Evolutionary conservation across 1,140 invertebrate genomes (phyloP).

Genomic region (Pachypeltis micranthus): DNA sequence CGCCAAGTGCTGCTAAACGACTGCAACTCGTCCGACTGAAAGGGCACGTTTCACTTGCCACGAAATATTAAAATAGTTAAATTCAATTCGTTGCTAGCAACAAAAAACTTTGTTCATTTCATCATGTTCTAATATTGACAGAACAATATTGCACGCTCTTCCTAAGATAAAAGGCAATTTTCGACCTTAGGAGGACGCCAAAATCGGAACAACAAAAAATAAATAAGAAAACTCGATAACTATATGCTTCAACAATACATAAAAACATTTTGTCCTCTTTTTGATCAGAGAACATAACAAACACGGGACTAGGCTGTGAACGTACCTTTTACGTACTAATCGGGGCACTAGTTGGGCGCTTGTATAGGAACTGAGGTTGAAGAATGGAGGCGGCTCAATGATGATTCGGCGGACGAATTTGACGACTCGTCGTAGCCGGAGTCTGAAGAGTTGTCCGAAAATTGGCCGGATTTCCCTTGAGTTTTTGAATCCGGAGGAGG

Average conservation of each 20-base stretch:
- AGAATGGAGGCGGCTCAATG: not conserved
- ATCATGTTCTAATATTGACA: no score
- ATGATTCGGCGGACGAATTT: conserved; percentile 33
- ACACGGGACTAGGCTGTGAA: conserved; percentile 7
- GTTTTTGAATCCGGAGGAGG: conserved; percentile 29
- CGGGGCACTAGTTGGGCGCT: conserved; percentile 5
- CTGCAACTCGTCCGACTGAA: no score
- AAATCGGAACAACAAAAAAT: no score
- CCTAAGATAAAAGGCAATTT: not conserved
- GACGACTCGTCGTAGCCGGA: conserved; percentile 51
- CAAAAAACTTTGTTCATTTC: no score
- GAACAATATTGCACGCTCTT: conserved; percentile 3
- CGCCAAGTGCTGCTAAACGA: no score
- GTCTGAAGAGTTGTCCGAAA: conserved; percentile 48
- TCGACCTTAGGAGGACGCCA: not conserved
- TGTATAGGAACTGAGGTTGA: conserved; percentile 12
- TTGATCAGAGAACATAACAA: conserved; percentile 5
- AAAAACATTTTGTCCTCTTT: not conserved
- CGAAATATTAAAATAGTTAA: no score
- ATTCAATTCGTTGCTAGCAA: no score
- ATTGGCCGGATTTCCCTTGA: conserved; percentile 21
- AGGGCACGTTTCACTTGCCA: no score
- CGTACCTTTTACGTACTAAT: not conserved
- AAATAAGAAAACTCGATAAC: not conserved
- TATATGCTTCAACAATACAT: not conserved